Percentiles rank a stretch among this genome's conserved stretches.
Conservation (phyloP, 2,888 invertebrate genomes). For the Pyrocoelia pectoralis region DNA sequence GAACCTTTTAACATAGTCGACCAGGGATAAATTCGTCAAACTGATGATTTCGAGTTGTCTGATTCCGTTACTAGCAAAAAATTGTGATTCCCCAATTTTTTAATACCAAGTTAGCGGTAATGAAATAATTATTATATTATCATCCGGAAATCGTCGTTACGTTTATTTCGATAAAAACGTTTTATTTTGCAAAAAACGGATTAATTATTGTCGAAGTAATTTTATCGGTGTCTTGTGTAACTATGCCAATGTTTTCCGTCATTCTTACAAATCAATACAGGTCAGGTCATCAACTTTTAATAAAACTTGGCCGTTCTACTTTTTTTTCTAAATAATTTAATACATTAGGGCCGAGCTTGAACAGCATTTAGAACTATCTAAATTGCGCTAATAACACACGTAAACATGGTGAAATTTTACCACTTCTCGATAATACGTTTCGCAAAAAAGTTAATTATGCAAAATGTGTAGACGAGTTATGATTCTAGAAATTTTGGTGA, state of each 20-base stretch:
- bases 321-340: conserved; percentile 20
- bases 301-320: conserved; percentile 29
- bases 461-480: background rate
- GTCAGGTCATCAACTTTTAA: conserved; percentile 34
- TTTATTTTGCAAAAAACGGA: background rate
- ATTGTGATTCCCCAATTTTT: too few species aligned
- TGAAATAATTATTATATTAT: too few species aligned
- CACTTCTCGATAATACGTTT: background rate
- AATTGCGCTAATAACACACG: background rate
- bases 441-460: background rate
- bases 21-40: too few species aligned
- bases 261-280: conserved; percentile 31
- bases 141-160: too few species aligned
- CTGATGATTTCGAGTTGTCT: too few species aligned
- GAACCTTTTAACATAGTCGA: too few species aligned
- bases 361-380: background rate
- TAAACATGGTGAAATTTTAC: background rate
- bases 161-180: too few species aligned
- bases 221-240: conserved; percentile 19
- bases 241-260: conserved; percentile 33
- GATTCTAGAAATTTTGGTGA: background rate
- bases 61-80: too few species aligned
- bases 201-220: background rate
- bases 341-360: background rate
- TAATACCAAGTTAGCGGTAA: too few species aligned